phyloP scores from a whole-genome alignment of 1,140 invertebrate genomes.

The Dendrolimus kikuchii region DNA sequence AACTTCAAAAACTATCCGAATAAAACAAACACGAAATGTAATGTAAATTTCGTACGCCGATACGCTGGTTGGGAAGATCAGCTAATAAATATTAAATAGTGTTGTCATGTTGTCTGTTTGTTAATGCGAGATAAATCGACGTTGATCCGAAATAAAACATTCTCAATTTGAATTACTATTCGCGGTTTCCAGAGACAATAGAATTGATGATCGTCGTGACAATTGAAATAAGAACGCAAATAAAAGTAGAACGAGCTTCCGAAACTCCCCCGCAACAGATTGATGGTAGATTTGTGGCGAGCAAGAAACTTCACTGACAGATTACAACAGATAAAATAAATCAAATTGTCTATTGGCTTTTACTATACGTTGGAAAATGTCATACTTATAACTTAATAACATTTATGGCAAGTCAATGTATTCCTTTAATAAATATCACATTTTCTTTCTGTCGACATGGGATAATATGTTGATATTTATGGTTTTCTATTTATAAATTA shows the following conservation, averaged over 20 bases:
- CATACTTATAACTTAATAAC: constrained; percentile 9
- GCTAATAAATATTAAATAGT: no score
- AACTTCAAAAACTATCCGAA: no score
- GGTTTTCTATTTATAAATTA: neutral
- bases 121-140: constrained; percentile 5
- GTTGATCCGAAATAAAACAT: no score
- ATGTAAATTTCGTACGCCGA: no score
- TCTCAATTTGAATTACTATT: constrained; percentile 1
- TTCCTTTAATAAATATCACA: neutral
- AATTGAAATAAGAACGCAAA: constrained; percentile 29
- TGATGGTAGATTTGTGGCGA: constrained; percentile 27
- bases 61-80: no score
- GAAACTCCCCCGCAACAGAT: constrained; percentile 26
- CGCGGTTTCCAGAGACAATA: constrained; percentile 12
- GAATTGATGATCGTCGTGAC: constrained; percentile 21
- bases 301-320: constrained; percentile 35
- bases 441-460: neutral
- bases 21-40: no score
- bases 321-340: constrained; percentile 36
- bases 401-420: neutral
- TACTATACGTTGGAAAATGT: constrained; percentile 4
- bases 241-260: constrained; percentile 22
- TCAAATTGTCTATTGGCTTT: constrained; percentile 31
- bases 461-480: neutral
- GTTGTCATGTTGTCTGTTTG: neutral